A percentile compares a stretch with the other conserved stretches of the same genome.
These are phyloP conservation scores for Microcaecilia unicolor DNA, from an alignment of 2,797 vertebrate genomes.

Conservation along the genomic window DNA sequence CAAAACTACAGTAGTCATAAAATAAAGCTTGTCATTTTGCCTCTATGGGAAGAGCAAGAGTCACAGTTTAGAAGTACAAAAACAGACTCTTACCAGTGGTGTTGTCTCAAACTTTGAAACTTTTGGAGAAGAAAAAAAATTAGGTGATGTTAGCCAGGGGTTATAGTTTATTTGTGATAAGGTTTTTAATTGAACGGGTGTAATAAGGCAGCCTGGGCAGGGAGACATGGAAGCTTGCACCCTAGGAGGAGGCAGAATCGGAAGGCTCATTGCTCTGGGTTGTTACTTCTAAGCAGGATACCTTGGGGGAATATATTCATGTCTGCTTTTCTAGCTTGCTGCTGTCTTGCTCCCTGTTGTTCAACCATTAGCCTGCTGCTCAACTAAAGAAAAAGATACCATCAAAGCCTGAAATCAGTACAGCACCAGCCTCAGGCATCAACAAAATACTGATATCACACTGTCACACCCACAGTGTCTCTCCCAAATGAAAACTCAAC, in stretches of 20 bases:
- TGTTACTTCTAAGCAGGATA: constrained; percentile 50
- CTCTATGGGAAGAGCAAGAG: no score
- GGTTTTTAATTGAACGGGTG: constrained; percentile 36
- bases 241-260: constrained; percentile 25
- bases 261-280: constrained; percentile 33
- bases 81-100: constrained; percentile 8
- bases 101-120: constrained; percentile 11
- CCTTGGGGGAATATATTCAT: constrained; percentile 52
- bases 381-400: constrained; percentile 36
- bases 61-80: no score
- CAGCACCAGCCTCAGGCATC: constrained; percentile 61
- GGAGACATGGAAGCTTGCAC: constrained; percentile 28
- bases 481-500: constrained; percentile 25
- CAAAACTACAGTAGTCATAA: no score
- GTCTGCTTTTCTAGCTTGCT: constrained; percentile 47
- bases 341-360: constrained; percentile 50
- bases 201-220: constrained; percentile 30
- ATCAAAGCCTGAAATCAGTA: constrained; percentile 55
- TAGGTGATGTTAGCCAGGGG: constrained; percentile 17
- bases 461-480: constrained; percentile 37
- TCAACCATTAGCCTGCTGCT: constrained; percentile 62
- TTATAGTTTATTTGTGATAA: constrained; percentile 35
- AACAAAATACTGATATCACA: constrained; percentile 53
- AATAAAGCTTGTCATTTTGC: no score
- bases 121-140: background rate